A percentile compares a stretch with the other conserved stretches of the same genome.
Conservation (phyloP, 2,797 vertebrate genomes). For the Acanthurus lineatus region DNA sequence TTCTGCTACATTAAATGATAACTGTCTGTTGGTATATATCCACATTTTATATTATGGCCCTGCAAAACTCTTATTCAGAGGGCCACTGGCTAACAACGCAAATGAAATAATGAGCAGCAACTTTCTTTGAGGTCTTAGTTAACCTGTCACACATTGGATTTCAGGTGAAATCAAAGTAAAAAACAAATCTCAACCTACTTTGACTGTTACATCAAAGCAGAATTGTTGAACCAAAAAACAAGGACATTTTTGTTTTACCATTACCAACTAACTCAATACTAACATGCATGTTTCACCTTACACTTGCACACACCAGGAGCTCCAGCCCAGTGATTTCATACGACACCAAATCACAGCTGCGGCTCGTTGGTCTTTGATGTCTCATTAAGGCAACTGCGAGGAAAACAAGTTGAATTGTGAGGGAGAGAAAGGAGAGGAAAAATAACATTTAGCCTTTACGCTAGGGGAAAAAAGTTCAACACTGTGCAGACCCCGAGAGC, state of each 20-base stretch:
- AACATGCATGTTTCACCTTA: conserved; percentile 40
- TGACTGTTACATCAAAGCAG: conserved; percentile 45
- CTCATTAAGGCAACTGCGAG: conserved; percentile 75
- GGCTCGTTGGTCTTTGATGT: conserved; percentile 72
- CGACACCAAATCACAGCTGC: conserved; percentile 66
- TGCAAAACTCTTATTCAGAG: neutral
- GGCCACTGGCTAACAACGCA: neutral
- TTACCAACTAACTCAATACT: conserved; percentile 2
- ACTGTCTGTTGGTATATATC: conserved; percentile 44
- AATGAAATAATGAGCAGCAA: neutral
- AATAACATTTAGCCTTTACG: conserved; percentile 81
- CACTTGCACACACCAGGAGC: conserved; percentile 38
- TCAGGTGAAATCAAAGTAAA: neutral
- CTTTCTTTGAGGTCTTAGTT: neutral
- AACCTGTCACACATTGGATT: neutral
- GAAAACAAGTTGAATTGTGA: conserved; percentile 34
- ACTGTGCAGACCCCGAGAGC: conserved; percentile 83
- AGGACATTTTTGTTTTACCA: conserved; percentile 15
- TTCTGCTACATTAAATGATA: conserved; percentile 60
- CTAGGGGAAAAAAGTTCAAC: conserved; percentile 72
- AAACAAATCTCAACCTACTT: neutral
- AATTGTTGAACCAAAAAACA: conserved; percentile 19
- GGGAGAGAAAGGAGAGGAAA: conserved; percentile 44
- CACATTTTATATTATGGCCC: neutral
- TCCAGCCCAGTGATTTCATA: conserved; percentile 60